Conservation (phyloP, 2,888 invertebrate species). For the Spilarctia lutea region DNA sequence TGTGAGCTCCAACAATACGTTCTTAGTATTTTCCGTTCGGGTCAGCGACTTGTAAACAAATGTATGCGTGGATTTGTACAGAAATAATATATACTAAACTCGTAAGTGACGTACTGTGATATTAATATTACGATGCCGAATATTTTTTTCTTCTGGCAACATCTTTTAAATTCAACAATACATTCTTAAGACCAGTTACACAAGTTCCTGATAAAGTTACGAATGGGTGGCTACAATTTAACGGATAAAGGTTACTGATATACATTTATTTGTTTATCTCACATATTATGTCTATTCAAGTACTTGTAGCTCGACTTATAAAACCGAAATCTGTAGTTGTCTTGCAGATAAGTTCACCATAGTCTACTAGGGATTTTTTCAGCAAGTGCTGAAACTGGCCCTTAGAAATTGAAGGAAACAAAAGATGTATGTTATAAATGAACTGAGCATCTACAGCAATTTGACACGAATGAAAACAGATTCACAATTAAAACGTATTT, state of each 20-base stretch:
- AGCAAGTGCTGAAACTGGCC: no score
- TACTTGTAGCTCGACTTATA: no score
- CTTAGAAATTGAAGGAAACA: not conserved
- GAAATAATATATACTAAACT: constrained; percentile 54
- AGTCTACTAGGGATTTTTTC: no score
- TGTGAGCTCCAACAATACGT: constrained; percentile 71
- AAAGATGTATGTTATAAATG: not conserved
- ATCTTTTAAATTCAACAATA: constrained; percentile 17
- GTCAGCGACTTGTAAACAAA: constrained; percentile 81
- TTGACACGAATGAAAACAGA: not conserved
- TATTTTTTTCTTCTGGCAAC: constrained; percentile 29
- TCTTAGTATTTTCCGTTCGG: constrained; percentile 73
- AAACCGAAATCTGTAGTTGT: no score
- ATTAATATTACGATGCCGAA: constrained; percentile 36
- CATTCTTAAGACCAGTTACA: not conserved
- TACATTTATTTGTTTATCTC: no score
- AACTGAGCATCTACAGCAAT: not conserved
- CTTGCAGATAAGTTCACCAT: no score
- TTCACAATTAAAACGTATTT: no score
- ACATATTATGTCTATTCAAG: no score
- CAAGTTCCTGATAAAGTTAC: no score
- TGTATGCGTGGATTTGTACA: constrained; percentile 60
- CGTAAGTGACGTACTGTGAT: constrained; percentile 40
- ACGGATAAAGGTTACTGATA: no score
- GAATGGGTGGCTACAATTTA: no score